Conservation (phyloP, 2,888 invertebrate species). For the Smittia sp. region DNA sequence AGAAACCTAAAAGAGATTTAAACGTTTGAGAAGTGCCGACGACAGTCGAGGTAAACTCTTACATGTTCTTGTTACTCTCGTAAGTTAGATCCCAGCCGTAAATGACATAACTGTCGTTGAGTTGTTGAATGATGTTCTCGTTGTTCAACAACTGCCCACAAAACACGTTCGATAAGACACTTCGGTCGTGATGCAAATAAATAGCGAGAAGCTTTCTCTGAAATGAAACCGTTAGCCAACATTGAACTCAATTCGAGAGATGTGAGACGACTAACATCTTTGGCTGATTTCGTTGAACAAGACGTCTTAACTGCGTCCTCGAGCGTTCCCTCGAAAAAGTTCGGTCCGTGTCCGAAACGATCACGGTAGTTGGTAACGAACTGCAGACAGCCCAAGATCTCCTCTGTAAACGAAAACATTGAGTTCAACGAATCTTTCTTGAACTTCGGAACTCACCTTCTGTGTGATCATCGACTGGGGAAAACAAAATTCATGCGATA, state of each 20-base stretch:
- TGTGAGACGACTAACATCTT: slow-evolving; percentile 65
- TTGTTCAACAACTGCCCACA: slow-evolving; percentile 91
- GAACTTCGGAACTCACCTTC: slow-evolving; percentile 16
- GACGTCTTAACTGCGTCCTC: slow-evolving; percentile 90
- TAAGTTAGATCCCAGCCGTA: slow-evolving; percentile 98
- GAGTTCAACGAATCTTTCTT: slow-evolving; percentile 15
- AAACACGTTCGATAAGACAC: slow-evolving; percentile 94
- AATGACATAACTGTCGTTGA: slow-evolving; percentile 85
- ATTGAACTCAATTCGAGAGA: neutral
- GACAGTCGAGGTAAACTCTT: no score
- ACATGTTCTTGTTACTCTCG: slow-evolving; percentile 81
- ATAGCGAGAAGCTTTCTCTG: slow-evolving; percentile 91
- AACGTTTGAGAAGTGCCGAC: no score
- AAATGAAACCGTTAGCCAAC: slow-evolving; percentile 47
- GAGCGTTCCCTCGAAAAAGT: slow-evolving; percentile 87
- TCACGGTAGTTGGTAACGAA: slow-evolving; percentile 82
- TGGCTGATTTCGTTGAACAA: slow-evolving; percentile 76
- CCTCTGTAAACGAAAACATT: slow-evolving; percentile 49
- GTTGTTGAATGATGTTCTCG: slow-evolving; percentile 84
- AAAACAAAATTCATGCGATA: neutral
- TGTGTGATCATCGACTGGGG: slow-evolving; percentile 23
- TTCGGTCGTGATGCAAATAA: slow-evolving; percentile 94
- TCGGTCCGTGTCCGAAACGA: slow-evolving; percentile 75
- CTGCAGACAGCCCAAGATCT: slow-evolving; percentile 78
- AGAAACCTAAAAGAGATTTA: slow-evolving; percentile 61